Conservation (phyloP, 2,888 invertebrate species). For the Pycnomerus fuliginosus region DNA sequence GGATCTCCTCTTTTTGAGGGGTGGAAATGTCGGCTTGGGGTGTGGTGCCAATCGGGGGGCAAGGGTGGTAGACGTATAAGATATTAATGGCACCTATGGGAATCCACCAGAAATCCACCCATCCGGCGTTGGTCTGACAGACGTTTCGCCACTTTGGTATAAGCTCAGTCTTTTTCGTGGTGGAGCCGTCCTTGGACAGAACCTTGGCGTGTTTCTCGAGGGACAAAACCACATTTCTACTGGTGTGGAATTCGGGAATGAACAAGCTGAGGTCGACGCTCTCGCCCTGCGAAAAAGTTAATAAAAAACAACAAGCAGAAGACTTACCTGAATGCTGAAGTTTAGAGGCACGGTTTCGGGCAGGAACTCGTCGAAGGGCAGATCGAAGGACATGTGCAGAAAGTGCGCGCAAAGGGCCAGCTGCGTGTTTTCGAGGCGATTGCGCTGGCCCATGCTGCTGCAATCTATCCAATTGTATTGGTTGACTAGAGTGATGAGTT, state of each 20-base stretch:
- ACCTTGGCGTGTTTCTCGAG: slow-evolving; percentile 87
- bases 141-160: slow-evolving; percentile 78
- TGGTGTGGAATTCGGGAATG: slow-evolving; percentile 89
- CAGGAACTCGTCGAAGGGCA: slow-evolving; percentile 93
- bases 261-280: slow-evolving; percentile 88
- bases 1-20: slow-evolving; percentile 90
- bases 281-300: slow-evolving; percentile 65
- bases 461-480: slow-evolving; percentile 99
- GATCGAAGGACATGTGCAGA: slow-evolving; percentile 88
- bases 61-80: slow-evolving; percentile 88
- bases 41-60: slow-evolving; percentile 82
- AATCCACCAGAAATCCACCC: slow-evolving; percentile 97
- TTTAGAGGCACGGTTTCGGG: slow-evolving; percentile 86
- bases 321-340: slow-evolving; percentile 82
- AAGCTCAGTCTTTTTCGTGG: slow-evolving; percentile 57
- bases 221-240: slow-evolving; percentile 76
- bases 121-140: slow-evolving; percentile 71
- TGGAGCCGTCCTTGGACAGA: slow-evolving; percentile 69
- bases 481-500: slow-evolving; percentile 89
- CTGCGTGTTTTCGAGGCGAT: slow-evolving; percentile 78
- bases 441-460: slow-evolving; percentile 81
- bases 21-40: slow-evolving; percentile 92
- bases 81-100: slow-evolving; percentile 92
- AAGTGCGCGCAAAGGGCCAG: slow-evolving; percentile 92
- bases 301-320: no score